These are phyloP conservation scores for Trochalopteron elliotii DNA, from an alignment of 2,113 vertebrate species.

Conservation along the genomic window DNA sequence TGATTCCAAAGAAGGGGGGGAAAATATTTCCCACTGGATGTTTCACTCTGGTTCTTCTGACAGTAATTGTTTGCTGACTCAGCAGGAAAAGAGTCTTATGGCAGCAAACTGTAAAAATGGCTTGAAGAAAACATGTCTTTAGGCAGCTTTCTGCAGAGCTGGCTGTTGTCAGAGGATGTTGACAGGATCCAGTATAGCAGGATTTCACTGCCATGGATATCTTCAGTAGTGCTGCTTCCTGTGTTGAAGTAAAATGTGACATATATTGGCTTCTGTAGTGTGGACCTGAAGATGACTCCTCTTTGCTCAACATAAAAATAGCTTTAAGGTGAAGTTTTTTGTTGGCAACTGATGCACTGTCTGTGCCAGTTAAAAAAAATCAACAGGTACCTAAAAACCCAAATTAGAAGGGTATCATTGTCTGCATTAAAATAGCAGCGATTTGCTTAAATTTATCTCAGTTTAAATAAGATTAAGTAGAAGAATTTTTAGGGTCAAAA, in stretches of 20 bases:
- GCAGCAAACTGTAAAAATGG: not conserved
- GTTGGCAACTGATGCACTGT: not conserved
- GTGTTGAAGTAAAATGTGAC: not conserved
- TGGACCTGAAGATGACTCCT: not conserved
- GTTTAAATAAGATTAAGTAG: not conserved
- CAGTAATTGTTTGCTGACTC: not conserved
- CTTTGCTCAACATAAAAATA: not conserved
- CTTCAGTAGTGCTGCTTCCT: not conserved
- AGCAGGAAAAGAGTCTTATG: not conserved
- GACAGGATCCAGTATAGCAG: not conserved
- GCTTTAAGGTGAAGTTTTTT: not conserved
- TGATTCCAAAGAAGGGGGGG: not conserved
- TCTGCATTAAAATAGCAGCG: not conserved
- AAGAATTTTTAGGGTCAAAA: not conserved
- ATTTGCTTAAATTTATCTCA: not conserved
- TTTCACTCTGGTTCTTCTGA: not conserved
- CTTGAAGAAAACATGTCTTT: not conserved
- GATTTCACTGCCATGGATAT: not conserved
- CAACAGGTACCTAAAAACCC: rapidly evolving
- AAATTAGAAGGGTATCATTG: not conserved
- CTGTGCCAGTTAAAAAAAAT: not conserved
- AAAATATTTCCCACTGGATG: not conserved
- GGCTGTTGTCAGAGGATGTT: not conserved
- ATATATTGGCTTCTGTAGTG: not conserved
- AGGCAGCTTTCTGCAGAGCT: not conserved